Evolutionary conservation across 1,140 invertebrate species (phyloP), one percentile per base, ranked within the genome.

Genomic region (Heliconius nattereri): DNA sequence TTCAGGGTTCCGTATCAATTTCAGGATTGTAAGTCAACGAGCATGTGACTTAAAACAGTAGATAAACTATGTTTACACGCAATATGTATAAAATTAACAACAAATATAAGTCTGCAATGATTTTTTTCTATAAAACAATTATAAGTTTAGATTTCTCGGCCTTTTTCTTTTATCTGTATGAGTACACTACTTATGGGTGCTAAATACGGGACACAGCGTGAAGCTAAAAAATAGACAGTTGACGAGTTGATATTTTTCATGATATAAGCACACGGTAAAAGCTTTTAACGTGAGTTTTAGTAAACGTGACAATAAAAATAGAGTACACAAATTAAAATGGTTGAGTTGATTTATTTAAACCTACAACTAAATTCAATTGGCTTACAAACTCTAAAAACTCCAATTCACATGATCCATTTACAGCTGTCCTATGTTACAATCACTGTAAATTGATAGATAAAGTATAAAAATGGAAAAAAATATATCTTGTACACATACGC

Each of bases 311-410:
- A 26, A 26, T 16, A 29, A 13, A 66, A 13, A 66, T 26, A 66
- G 23, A 5, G 23, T 57, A 29, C 2, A 26, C 60, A 13, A 66
- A 60, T 60, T n/a, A 60, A 60, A 60, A 29, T 66, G 60, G 60
- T 26, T 66, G 60, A 66, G 26, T 66, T 16, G 23, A 66, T 66
- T 66, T 66, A 66, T 26, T 66, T 66, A 66, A 66, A n/a, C 23
- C 60, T 66, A 66, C 60, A 66, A 16, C 11, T 11, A 66, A 26
- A 26, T 66, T 66, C 60, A 66, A 13, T 66, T 26, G 9, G 60
- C 23, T 66, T 66, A 26, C 19, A 57, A 66, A 13, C 5, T 13
- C 3, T 66, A 29, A 66, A 66, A 66, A 16, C 13, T 26, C 23
- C 26, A 66, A 26, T 66, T 26, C 26, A 66, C 1, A 26, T 26